These are phyloP conservation scores for Drosophila maculinotata DNA, from an alignment of 2,888 invertebrate species.

Conservation along the genomic window DNA sequence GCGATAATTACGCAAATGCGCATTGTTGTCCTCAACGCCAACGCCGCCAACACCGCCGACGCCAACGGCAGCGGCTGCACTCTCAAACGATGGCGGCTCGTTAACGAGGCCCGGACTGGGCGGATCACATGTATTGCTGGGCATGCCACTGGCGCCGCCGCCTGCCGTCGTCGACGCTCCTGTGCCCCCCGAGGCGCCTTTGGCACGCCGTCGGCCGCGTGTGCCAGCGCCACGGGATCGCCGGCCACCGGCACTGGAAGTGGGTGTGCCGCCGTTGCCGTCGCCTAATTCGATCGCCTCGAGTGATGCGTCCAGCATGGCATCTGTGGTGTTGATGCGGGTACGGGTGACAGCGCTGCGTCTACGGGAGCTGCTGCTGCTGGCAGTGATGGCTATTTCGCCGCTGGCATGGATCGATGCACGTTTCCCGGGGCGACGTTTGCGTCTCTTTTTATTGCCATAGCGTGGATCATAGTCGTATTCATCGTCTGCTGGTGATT, in stretches of 20 bases:
- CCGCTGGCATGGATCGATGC: slow-evolving; percentile 62
- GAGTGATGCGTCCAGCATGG: slow-evolving; percentile 66
- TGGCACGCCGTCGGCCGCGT: slow-evolving; percentile 79
- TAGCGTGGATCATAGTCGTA: slow-evolving; percentile 92
- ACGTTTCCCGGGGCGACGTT: slow-evolving; percentile 83
- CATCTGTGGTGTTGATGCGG: slow-evolving; percentile 67
- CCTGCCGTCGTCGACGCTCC: slow-evolving; percentile 9
- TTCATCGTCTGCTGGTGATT: slow-evolving; percentile 96
- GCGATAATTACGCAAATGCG: slow-evolving; percentile 84
- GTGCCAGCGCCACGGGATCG: slow-evolving; percentile 78
- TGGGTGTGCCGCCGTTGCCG: slow-evolving; percentile 58
- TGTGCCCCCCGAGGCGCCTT: slow-evolving; percentile 47
- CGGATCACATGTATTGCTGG: slow-evolving; percentile 74
- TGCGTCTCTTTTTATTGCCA: slow-evolving; percentile 85
- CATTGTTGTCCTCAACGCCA: slow-evolving; percentile 80
- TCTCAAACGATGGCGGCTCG: slow-evolving; percentile 85
- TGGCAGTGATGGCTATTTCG: slow-evolving; percentile 53
- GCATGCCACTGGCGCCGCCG: slow-evolving; percentile 40
- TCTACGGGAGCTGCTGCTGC: slow-evolving; percentile 72
- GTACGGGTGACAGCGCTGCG: slow-evolving; percentile 74
- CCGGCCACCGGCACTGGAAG: slow-evolving; percentile 55
- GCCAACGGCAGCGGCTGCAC: slow-evolving; percentile 84
- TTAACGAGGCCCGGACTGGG: slow-evolving; percentile 82
- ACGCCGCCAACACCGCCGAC: slow-evolving; percentile 64
- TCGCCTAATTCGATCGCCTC: slow-evolving; percentile 67